Conservation (phyloP, 1,140 invertebrate species). For the Papilio polytes region DNA sequence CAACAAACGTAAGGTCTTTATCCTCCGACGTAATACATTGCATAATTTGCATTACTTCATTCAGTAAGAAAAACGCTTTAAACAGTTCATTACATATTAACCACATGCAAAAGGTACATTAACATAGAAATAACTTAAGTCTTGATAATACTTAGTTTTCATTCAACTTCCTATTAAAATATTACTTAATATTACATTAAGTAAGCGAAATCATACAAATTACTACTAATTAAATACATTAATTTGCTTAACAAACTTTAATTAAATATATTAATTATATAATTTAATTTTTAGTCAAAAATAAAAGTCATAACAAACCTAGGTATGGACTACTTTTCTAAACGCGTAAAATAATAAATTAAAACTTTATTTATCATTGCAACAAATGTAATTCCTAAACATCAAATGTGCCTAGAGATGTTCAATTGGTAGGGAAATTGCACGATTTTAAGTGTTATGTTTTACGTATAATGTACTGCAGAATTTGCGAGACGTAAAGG, state of each 20-base stretch:
- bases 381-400: too few species aligned
- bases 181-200: too few species aligned
- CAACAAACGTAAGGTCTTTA: constrained; percentile 25
- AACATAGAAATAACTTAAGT: constrained; percentile 5
- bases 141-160: not conserved
- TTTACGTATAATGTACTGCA: not conserved
- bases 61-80: not conserved
- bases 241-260: too few species aligned
- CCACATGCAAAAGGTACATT: not conserved
- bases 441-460: not conserved
- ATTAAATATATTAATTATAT: too few species aligned
- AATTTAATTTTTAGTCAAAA: too few species aligned
- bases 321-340: too few species aligned
- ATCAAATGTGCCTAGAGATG: too few species aligned
- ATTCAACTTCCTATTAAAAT: not conserved
- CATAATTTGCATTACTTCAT: constrained; percentile 7
- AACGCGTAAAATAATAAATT: too few species aligned
- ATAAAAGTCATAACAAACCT: too few species aligned
- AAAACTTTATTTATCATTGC: too few species aligned
- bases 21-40: not conserved
- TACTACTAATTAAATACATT: too few species aligned
- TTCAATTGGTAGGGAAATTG: not conserved
- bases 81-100: not conserved
- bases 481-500: constrained; percentile 1
- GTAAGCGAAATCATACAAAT: too few species aligned